Conservation (phyloP, 2,888 invertebrate species). For the Serripes groenlandicus region DNA sequence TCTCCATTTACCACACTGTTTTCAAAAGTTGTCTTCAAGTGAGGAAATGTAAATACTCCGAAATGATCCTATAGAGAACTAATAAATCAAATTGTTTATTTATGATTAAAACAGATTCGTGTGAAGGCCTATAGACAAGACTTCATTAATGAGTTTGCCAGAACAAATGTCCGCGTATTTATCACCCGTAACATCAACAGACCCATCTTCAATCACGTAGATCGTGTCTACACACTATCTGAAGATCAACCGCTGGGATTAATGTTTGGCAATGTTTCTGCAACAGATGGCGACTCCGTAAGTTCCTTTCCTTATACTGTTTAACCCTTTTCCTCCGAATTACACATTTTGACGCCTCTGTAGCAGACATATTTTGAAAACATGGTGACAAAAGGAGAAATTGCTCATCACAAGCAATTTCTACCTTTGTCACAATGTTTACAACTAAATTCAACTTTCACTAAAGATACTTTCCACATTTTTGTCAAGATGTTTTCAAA, state of each 20-base stretch:
- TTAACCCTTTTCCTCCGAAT: background rate
- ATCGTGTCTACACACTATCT: slow-evolving; percentile 66
- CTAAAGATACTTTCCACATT: too few relatives aligned
- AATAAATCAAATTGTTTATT: too few relatives aligned
- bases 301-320: slow-evolving; percentile 33
- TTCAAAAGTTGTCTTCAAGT: too few relatives aligned
- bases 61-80: too few relatives aligned
- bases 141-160: slow-evolving; percentile 69
- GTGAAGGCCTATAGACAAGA: slow-evolving; percentile 76
- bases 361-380: background rate
- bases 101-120: too few relatives aligned
- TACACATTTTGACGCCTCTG: background rate
- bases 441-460: too few relatives aligned
- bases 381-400: background rate
- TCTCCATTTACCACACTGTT: too few relatives aligned
- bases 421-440: background rate
- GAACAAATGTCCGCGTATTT: slow-evolving; percentile 73
- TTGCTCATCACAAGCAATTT: background rate
- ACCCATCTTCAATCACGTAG: slow-evolving; percentile 72
- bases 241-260: slow-evolving; percentile 74
- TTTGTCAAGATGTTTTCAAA: too few relatives aligned
- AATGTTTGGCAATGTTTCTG: slow-evolving; percentile 71
- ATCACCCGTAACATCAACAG: slow-evolving; percentile 74
- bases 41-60: too few relatives aligned
- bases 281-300: slow-evolving; percentile 78